Base-by-base conservation (phyloP, 1,140 invertebrate genomes). In the Hylaeus volcanicus region DNA sequence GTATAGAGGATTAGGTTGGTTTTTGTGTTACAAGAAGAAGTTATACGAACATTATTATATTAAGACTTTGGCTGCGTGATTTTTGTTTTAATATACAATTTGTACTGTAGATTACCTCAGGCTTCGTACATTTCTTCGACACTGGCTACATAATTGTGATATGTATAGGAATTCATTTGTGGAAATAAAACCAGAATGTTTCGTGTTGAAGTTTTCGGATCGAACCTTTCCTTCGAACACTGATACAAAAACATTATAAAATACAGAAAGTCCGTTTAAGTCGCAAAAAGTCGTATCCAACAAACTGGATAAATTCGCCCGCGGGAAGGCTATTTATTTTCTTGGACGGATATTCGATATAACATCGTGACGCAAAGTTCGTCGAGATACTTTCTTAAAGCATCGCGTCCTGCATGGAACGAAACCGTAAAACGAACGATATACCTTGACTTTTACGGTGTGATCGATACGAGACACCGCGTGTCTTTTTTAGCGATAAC, bases 1-100 rank as follows among this genome's bases (percentile, higher is more conserved):
- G 64, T 66, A 15, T 69, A 51, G 12, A 69, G 6, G n/a, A 73
- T 69, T 71, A 83, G n/a, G n/a, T 48, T 48, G 74, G 58, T 39
- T 63, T 72, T 60, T 60, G 6, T n/a, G 26, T 60, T 26, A 8
- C n/a, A 55, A 63, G 15, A n/a, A 56, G 45, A 2, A 63, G 3
- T 8, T 60, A 51, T 51, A 66, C 48, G n/a, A 74, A 37, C 6
- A 41, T 58, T 56, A 63, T 8, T 66, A 14, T 9, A 51, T 51
- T 51, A 8, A 51, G 9, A 51, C 9, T 9, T 51, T 51, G 51
- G 3, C 5, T 6, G 26, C 51, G 3, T n/a, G 26, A 39, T 53
- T 53, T 15, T 5, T 12, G 39, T 41, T 53, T 68, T 45, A 1
- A 39, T 75, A 43, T 37, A 60, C 37, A 5, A 26, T 41, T 11